Conservation (phyloP, 92 coral and sea anemone genomes). For the Heliopora coerulea region DNA sequence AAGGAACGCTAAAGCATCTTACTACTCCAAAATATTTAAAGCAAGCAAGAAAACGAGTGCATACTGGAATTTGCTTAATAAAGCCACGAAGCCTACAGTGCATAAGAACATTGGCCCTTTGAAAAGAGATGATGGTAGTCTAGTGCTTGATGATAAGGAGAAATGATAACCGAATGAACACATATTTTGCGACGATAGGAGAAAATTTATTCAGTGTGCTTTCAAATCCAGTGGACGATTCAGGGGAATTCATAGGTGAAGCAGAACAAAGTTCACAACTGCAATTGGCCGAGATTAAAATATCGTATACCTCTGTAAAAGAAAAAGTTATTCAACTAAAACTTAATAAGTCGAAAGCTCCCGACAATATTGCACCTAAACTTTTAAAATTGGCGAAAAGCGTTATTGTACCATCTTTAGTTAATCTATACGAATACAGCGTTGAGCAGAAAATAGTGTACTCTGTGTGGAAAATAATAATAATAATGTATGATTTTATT, state of each 20-base stretch:
- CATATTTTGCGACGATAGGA: constrained; percentile 35
- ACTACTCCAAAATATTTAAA: constrained; percentile 28
- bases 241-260: neutral
- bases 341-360: constrained; percentile 38
- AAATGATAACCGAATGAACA: constrained; percentile 33
- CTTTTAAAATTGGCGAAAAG: constrained; percentile 44
- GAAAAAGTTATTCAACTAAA: constrained; percentile 34
- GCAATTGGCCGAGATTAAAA: constrained; percentile 20
- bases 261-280: neutral
- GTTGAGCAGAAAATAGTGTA: constrained; percentile 36
- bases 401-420: constrained; percentile 51
- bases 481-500: no score
- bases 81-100: constrained; percentile 37
- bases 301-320: neutral
- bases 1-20: constrained; percentile 25
- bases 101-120: constrained; percentile 39
- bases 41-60: constrained; percentile 45
- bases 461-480: constrained; percentile 40
- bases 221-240: neutral
- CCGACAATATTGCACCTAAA: constrained; percentile 44
- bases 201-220: constrained; percentile 37
- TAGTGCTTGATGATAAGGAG: constrained; percentile 3
- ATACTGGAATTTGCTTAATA: constrained; percentile 50
- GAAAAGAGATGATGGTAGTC: constrained; percentile 34
- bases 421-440: constrained; percentile 21